Conservation (phyloP, 2,888 invertebrate genomes). For the Exephanes ischioxanthus region DNA sequence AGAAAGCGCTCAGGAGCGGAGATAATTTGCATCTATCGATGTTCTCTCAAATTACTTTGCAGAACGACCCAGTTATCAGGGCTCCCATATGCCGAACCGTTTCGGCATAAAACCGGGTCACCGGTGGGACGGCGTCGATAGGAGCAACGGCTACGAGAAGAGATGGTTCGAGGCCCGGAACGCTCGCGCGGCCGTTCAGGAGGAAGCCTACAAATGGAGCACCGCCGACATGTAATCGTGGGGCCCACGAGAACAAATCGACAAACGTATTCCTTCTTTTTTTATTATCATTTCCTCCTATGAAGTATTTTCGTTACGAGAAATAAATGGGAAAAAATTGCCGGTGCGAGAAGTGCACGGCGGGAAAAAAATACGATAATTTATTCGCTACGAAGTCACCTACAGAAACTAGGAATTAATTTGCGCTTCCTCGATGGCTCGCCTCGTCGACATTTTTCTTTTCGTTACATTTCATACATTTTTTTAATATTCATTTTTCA, state of each 20-base stretch:
- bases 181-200: conserved; percentile 90
- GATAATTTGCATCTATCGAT: conserved; percentile 23
- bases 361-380: background rate
- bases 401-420: too few species aligned
- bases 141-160: conserved; percentile 98
- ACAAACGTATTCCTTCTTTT: background rate
- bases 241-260: background rate
- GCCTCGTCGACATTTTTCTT: too few species aligned
- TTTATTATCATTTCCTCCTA: background rate
- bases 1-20: background rate
- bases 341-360: background rate
- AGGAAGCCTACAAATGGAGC: conserved; percentile 97
- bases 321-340: conserved; percentile 8
- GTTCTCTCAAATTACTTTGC: conserved; percentile 68
- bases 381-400: too few species aligned
- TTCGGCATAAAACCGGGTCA: conserved; percentile 97
- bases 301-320: conserved; percentile 24
- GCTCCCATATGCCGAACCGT: conserved; percentile 95
- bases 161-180: conserved; percentile 93
- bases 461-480: background rate
- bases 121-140: conserved; percentile 99
- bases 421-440: too few species aligned
- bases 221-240: conserved; percentile 94
- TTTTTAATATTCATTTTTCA: background rate
- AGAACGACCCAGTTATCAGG: conserved; percentile 92